Conservation (phyloP, 2,113 vertebrate species). For the Bungarus multicinctus region DNA sequence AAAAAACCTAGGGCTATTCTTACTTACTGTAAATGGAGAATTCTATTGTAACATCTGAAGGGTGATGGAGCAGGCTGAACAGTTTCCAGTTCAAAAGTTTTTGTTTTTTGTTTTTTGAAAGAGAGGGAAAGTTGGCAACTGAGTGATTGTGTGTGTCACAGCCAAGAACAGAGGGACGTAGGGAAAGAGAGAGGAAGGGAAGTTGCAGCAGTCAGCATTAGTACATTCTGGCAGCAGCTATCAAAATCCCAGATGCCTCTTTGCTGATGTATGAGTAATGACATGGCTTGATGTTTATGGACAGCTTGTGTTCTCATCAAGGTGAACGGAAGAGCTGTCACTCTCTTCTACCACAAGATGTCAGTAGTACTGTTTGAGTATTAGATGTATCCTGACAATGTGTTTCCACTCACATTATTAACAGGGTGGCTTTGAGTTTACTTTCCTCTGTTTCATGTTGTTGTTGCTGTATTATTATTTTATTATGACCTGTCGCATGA, state of each 20-base stretch:
- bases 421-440: slow-evolving; percentile 47
- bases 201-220: background rate
- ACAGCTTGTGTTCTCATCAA: slow-evolving; percentile 74
- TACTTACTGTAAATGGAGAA: background rate
- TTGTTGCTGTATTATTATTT: slow-evolving; percentile 41
- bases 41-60: background rate
- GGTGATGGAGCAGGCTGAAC: background rate
- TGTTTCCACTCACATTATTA: slow-evolving; percentile 72
- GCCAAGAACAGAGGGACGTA: background rate
- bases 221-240: slow-evolving; percentile 7
- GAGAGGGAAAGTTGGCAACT: background rate
- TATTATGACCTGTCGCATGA: background rate
- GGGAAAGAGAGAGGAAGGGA: background rate
- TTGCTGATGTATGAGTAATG: slow-evolving; percentile 59
- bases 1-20: background rate
- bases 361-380: slow-evolving; percentile 65
- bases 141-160: background rate
- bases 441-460: slow-evolving; percentile 39
- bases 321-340: slow-evolving; percentile 72
- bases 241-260: slow-evolving; percentile 18
- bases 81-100: background rate
- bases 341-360: slow-evolving; percentile 71
- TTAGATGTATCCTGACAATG: slow-evolving; percentile 69
- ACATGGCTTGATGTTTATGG: slow-evolving; percentile 61
- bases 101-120: background rate